These are phyloP conservation scores for Dendrocincla fuliginosa DNA, from an alignment of 2,797 vertebrate species.

Conservation along the genomic window DNA sequence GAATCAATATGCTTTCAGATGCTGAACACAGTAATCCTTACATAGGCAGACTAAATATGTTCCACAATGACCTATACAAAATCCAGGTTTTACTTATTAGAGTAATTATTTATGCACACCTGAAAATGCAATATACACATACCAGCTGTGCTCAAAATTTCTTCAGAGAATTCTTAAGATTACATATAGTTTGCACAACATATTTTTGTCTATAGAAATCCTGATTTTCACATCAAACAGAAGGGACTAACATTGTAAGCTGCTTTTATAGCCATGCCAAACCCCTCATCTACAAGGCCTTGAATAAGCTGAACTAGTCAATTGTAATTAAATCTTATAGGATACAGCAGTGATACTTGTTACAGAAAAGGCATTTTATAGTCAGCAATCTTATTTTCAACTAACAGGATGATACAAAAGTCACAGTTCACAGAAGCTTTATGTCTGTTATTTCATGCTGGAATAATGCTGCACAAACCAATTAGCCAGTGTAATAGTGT, in stretches of 20 bases:
- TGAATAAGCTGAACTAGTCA: background rate
- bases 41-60: background rate
- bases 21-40: background rate
- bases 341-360: background rate
- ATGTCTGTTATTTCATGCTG: conserved; percentile 3
- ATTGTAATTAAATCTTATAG: conserved; percentile 21
- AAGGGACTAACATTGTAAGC: background rate
- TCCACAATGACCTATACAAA: background rate
- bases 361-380: background rate
- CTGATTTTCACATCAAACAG: background rate
- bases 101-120: background rate
- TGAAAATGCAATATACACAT: background rate
- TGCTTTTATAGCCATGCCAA: background rate
- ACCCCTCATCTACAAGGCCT: background rate
- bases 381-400: background rate
- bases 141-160: background rate
- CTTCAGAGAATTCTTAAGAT: background rate
- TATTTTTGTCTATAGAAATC: background rate
- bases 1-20: background rate
- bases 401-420: background rate
- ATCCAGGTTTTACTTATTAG: background rate
- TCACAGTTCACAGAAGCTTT: conserved; percentile 1
- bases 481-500: background rate
- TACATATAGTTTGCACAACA: background rate
- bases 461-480: background rate